Conservation (phyloP, 2,888 invertebrate species). For the Protula sp. region DNA sequence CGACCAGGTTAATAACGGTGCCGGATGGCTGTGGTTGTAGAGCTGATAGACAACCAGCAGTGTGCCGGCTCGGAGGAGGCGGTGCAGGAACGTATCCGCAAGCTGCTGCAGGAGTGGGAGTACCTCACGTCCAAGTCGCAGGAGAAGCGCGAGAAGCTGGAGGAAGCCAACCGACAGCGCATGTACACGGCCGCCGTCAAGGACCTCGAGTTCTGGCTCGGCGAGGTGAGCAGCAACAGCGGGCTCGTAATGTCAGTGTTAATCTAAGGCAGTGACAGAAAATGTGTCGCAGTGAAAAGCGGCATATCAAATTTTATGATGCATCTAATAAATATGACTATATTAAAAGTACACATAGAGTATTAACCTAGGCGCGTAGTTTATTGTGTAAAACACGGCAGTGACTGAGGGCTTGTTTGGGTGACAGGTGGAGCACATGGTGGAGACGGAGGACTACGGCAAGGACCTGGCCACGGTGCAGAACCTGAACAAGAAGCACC, state of each 20-base stretch:
- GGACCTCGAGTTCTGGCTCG: constrained; percentile 99
- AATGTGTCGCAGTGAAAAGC: not conserved
- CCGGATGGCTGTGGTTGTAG: too few relatives aligned
- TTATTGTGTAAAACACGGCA: not conserved
- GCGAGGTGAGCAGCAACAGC: constrained; percentile 61
- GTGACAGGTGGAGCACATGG: constrained; percentile 70
- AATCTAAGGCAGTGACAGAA: not conserved
- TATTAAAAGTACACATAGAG: too few relatives aligned
- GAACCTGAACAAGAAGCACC: constrained; percentile 84
- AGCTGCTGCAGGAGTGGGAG: constrained; percentile 96
- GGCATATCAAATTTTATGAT: too few relatives aligned
- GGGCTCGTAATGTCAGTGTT: not conserved
- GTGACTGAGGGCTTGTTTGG: too few relatives aligned
- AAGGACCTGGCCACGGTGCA: constrained; percentile 97
- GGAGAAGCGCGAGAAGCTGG: constrained; percentile 94
- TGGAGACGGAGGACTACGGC: constrained; percentile 94
- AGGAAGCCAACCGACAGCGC: constrained; percentile 98
- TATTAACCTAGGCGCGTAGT: not conserved
- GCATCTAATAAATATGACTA: too few relatives aligned
- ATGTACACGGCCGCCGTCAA: constrained; percentile 98
- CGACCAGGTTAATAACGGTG: too few relatives aligned
- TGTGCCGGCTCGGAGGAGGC: constrained; percentile 98
- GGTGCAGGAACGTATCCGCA: constrained; percentile 65
- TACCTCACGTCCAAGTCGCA: constrained; percentile 95
- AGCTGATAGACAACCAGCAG: constrained; percentile 80